phyloP scores from a whole-genome alignment of 35 echinoderm and acorn worm genomes.

The Ophioderma brevispina region DNA sequence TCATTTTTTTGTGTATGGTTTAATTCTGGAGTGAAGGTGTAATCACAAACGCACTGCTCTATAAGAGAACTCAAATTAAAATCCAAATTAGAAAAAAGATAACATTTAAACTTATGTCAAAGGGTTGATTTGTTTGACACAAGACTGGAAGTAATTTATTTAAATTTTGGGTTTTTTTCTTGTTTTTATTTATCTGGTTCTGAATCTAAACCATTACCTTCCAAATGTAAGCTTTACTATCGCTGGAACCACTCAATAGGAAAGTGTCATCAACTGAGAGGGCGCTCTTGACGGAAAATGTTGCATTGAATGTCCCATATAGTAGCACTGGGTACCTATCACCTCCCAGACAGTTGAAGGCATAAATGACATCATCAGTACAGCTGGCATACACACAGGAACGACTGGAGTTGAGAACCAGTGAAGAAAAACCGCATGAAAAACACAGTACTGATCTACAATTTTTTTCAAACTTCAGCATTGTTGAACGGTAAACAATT shows the following conservation, averaged over 20 bases:
- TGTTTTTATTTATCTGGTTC: too few species aligned
- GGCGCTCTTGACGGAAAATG: constrained; percentile 83
- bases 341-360: constrained; percentile 55
- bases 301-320: constrained; percentile 86
- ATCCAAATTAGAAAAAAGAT: too few species aligned
- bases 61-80: too few species aligned
- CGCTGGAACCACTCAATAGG: constrained; percentile 88
- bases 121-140: too few species aligned
- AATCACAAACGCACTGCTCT: too few species aligned
- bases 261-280: constrained; percentile 76
- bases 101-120: too few species aligned
- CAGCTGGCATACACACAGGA: constrained; percentile 84
- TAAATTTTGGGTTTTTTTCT: too few species aligned
- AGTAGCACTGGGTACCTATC: constrained; percentile 37
- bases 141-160: too few species aligned
- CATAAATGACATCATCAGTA: constrained; percentile 86
- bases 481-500: too few species aligned
- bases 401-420: constrained; percentile 70
- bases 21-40: too few species aligned
- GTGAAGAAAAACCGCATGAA: constrained; percentile 67
- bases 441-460: neutral
- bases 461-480: too few species aligned
- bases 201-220: constrained; percentile 80
- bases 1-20: too few species aligned
- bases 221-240: constrained; percentile 93